A percentile compares a stretch with the other conserved stretches of the same genome.
phyloP scores from a whole-genome alignment of 2,888 invertebrate species.

The Nomada hirtipes region DNA sequence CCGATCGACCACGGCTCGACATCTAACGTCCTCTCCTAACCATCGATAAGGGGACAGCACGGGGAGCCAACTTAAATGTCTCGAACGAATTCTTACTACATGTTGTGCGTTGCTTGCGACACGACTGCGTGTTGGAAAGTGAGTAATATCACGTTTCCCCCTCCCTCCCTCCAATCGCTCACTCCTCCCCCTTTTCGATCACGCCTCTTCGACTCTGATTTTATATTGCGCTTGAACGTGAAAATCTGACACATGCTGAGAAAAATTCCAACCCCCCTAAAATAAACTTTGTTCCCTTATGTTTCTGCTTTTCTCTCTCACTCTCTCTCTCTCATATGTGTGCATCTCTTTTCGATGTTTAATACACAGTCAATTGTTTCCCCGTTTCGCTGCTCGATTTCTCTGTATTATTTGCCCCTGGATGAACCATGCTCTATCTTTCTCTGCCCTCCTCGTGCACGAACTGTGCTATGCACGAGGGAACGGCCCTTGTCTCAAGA shows the following conservation, averaged over 20 bases:
- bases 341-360: no score
- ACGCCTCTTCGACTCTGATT: no score
- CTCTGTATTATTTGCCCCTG: no score
- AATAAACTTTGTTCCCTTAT: no score
- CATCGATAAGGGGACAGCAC: slow-evolving; percentile 64
- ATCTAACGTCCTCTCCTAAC: slow-evolving; percentile 43
- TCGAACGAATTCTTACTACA: slow-evolving; percentile 80
- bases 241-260: not conserved
- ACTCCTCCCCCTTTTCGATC: no score
- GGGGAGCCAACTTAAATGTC: slow-evolving; percentile 77
- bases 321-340: not conserved
- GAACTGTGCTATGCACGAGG: slow-evolving; percentile 25
- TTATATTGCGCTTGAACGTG: no score
- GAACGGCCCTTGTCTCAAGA: slow-evolving; percentile 53
- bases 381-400: no score
- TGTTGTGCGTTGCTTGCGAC: slow-evolving; percentile 82
- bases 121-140: slow-evolving; percentile 80
- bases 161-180: not conserved
- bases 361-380: no score
- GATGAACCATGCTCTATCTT: not conserved
- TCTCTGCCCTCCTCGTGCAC: not conserved
- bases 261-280: no score
- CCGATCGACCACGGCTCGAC: slow-evolving; percentile 36
- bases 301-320: not conserved
- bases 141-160: slow-evolving; percentile 72